These are phyloP conservation scores for Ianthella basta DNA, from an alignment of 37 sponge, comb jelly and placozoan species.

Conservation along the genomic window DNA sequence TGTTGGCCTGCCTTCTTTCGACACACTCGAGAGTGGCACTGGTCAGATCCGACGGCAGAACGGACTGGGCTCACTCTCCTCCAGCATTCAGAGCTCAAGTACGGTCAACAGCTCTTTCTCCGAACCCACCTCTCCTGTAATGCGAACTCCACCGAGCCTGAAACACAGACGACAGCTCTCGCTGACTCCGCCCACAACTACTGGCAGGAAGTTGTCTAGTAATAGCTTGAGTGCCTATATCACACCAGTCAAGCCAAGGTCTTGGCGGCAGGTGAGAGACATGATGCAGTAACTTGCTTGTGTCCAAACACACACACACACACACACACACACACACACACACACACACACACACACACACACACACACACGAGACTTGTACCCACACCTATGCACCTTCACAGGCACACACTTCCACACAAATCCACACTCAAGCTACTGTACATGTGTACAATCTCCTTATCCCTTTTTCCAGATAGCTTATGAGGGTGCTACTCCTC, in stretches of 20 bases:
- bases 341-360: slow-evolving; percentile 11
- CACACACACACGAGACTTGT: not conserved
- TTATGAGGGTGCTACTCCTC: slow-evolving; percentile 67
- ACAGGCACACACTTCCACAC: not conserved
- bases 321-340: not conserved
- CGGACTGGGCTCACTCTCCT: not conserved
- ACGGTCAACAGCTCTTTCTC: not conserved
- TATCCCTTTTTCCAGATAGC: slow-evolving; percentile 1
- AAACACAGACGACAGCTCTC: slow-evolving; percentile 16
- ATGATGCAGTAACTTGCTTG: no score
- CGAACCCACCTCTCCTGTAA: slow-evolving; percentile 16
- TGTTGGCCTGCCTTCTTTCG: not conserved
- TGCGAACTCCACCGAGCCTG: not conserved
- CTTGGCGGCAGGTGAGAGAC: not conserved
- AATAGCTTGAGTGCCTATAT: not conserved
- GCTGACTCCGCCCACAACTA: not conserved
- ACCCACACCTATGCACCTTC: not conserved
- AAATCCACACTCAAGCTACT: not conserved
- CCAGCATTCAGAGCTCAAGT: not conserved
- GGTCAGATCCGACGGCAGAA: not conserved
- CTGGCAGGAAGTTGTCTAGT: not conserved
- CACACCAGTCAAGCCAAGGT: not conserved
- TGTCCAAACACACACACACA: not conserved
- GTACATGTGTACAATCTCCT: not conserved
- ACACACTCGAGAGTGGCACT: not conserved